These are phyloP conservation scores for Rhinella marina DNA, from an alignment of 2,797 vertebrate species.

Conservation along the genomic window DNA sequence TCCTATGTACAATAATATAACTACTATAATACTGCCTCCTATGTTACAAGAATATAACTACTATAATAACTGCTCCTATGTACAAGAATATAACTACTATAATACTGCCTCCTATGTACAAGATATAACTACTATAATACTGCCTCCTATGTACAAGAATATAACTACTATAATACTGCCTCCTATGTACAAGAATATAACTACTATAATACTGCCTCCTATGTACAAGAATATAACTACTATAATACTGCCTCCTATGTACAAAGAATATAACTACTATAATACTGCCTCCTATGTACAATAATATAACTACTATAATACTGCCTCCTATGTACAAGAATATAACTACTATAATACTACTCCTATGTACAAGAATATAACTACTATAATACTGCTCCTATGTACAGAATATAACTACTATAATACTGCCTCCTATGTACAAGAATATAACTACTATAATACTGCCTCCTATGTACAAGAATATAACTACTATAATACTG, in stretches of 20 bases:
- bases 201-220: slow-evolving; percentile 8
- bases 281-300: slow-evolving; percentile 2
- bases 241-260: slow-evolving; percentile 2
- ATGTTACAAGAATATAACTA: no score
- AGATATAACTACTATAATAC: no score
- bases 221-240: slow-evolving; percentile 3
- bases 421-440: not conserved
- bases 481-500: not conserved
- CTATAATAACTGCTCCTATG: no score
- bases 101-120: not conserved
- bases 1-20: no score
- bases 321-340: not conserved
- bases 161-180: slow-evolving; percentile 2
- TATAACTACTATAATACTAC: not conserved
- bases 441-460: slow-evolving; percentile 4
- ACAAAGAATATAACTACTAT: slow-evolving; percentile 11
- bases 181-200: not conserved
- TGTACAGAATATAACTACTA: not conserved
- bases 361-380: not conserved
- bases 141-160: not conserved
- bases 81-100: no score
- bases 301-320: not conserved
- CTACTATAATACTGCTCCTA: not conserved
- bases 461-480: not conserved
- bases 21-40: no score